Evolutionary conservation across 2,797 vertebrate species (phyloP), one percentile per base, ranked within the genome.

Genomic region (Acestrorhynchus altus): DNA sequence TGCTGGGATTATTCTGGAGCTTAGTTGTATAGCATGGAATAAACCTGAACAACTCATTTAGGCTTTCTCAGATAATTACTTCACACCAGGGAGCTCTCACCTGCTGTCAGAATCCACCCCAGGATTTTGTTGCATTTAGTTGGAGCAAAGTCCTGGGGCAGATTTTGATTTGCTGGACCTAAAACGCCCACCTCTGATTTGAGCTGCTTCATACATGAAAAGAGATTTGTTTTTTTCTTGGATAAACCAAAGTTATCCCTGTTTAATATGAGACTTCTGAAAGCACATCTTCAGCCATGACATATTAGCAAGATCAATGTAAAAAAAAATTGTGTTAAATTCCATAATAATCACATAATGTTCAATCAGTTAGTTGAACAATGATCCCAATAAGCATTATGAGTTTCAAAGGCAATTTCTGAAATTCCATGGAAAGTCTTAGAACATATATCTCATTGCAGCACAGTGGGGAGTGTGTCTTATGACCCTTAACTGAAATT

Each of bases 401-500:
- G 3, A 56, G 51, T 74, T 73, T n/a, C 8, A 56, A 74, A 52
- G 57, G 57, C 57, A 72, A 31, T 70, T 69, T 71, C 40, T 74
- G 1, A 12, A 18, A 10, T 54, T 12, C 11, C n/a, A 20, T 22
- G 49, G 18, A 54, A 39, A 69, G n/a, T 54, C 18, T 18, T 67
- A 18, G 28, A n/a, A 8, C 22, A 13, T 24, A 22, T 13, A 15
- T 9, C 44, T 22, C 20, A 68, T 8, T 51, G 26, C n/a, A 28
- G 13, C 26, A 39, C 24, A 28, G 39, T 77, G 18, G 44, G 31
- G 39, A 52, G 13, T 65, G 18, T 69, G 40, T 65, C 69, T 83
- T 46, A 60, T 80, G 56, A 61, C 70, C 31, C 13, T 31, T 69
- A 63, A 61, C 69, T 82, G 63, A 68, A 72, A 51, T 82, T 54